Conservation (phyloP, 1,140 invertebrate genomes). For the Dendroctonus ponderosae region DNA sequence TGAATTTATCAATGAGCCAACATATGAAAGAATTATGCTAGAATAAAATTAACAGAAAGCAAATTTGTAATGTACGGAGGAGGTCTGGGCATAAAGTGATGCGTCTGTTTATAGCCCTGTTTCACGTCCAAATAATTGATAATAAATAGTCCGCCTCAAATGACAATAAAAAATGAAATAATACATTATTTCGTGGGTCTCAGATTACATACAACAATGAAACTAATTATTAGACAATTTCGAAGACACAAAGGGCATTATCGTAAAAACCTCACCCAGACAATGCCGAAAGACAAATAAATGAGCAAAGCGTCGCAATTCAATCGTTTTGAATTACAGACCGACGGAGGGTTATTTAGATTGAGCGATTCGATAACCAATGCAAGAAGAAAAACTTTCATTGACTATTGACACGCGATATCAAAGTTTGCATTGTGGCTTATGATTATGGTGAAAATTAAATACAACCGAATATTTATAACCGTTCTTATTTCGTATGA, state of each 20-base stretch:
- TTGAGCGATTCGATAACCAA: conserved; percentile 24
- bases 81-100: no score
- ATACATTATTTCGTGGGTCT: background rate
- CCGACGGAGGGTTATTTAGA: conserved; percentile 27
- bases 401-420: conserved; percentile 21
- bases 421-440: background rate
- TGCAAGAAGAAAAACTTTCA: conserved; percentile 11
- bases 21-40: no score
- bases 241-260: conserved; percentile 19
- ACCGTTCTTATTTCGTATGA: no score
- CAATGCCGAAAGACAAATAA: conserved; percentile 26
- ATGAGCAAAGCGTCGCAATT: conserved; percentile 26
- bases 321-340: conserved; percentile 31
- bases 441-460: background rate
- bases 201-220: conserved; percentile 7
- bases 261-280: conserved; percentile 24
- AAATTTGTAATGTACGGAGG: no score
- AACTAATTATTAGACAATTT: conserved; percentile 27
- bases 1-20: no score
- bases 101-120: no score
- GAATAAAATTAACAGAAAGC: no score
- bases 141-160: background rate
- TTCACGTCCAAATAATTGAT: no score
- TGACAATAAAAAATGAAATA: background rate
- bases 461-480: background rate